A percentile compares a stretch with the other conserved stretches of the same genome.
phyloP scores from a whole-genome alignment of 1,140 invertebrate genomes.

The Hesperophylax magnus region DNA sequence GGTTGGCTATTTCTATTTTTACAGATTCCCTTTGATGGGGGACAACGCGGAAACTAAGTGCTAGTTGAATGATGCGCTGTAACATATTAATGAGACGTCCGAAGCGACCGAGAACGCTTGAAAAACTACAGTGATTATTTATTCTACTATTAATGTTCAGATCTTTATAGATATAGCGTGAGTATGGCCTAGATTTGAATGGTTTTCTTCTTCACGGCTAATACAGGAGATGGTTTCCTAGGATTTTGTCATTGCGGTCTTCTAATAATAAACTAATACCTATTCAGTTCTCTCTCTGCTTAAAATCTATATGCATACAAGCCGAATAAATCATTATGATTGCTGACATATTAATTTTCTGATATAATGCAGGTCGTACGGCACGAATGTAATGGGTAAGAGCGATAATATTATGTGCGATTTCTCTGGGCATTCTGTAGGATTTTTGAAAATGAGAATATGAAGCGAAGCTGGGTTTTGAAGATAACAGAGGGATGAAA shows the following conservation, averaged over 20 bases:
- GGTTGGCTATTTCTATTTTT: conserved; percentile 11
- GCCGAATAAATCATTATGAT: too few relatives aligned
- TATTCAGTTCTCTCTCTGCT: too few relatives aligned
- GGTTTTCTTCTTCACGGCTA: not conserved
- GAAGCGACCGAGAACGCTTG: not conserved
- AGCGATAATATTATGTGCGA: too few relatives aligned
- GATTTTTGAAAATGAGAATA: too few relatives aligned
- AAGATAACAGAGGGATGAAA: too few relatives aligned
- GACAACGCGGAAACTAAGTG: conserved; percentile 14
- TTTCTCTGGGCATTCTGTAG: too few relatives aligned
- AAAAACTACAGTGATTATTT: conserved; percentile 8
- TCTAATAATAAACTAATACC: too few relatives aligned
- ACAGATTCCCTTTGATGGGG: conserved; percentile 2
- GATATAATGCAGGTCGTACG: too few relatives aligned
- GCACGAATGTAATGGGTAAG: too few relatives aligned
- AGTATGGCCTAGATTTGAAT: not conserved
- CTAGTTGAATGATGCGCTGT: conserved; percentile 7
- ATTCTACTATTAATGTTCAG: conserved; percentile 2
- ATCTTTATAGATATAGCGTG: not conserved
- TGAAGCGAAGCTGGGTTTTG: too few relatives aligned
- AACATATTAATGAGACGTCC: conserved; percentile 24
- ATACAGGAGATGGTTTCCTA: not conserved
- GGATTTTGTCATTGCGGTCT: not conserved
- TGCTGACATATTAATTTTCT: too few relatives aligned
- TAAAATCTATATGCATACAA: too few relatives aligned